These are phyloP conservation scores for Drosophila austrosaltans DNA, from an alignment of 2,888 invertebrate species.

Conservation along the genomic window DNA sequence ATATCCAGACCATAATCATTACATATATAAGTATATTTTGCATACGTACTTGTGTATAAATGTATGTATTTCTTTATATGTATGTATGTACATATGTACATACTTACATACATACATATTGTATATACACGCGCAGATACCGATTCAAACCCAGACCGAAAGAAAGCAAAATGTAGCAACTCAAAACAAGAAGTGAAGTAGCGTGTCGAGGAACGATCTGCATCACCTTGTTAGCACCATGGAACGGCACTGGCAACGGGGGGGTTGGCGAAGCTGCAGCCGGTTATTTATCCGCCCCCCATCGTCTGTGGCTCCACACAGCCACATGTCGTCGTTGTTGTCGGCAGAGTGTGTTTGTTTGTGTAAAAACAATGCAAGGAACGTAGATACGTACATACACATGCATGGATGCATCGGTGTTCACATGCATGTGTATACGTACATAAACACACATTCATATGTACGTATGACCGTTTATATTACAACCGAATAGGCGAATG, in stretches of 20 bases:
- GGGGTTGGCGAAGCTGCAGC: slow-evolving; percentile 59
- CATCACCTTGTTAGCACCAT: slow-evolving; percentile 75
- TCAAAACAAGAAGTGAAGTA: slow-evolving; percentile 66
- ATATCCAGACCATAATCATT: slow-evolving; percentile 8
- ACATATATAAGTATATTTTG: slow-evolving; percentile 4
- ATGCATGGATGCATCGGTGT: slow-evolving; percentile 12
- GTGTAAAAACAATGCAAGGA: slow-evolving; percentile 43
- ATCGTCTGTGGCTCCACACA: slow-evolving; percentile 31
- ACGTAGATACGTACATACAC: slow-evolving; percentile 5
- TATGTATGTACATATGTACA: slow-evolving; percentile 36
- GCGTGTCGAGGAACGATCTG: slow-evolving; percentile 74
- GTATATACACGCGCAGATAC: slow-evolving; percentile 14
- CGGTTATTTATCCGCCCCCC: slow-evolving; percentile 61
- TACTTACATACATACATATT: slow-evolving; percentile 26
- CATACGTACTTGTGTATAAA: neutral
- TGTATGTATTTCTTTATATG: neutral
- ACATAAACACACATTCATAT: neutral
- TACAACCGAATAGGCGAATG: slow-evolving; percentile 14
- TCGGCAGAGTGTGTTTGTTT: slow-evolving; percentile 40
- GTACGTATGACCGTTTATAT: slow-evolving; percentile 1
- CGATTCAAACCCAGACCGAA: slow-evolving; percentile 35
- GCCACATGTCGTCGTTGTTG: slow-evolving; percentile 35
- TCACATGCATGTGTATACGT: neutral
- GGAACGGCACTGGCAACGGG: slow-evolving; percentile 31
- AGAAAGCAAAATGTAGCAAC: slow-evolving; percentile 60